Conservation (phyloP, 2,888 invertebrate species). For the Sturmia bella region DNA sequence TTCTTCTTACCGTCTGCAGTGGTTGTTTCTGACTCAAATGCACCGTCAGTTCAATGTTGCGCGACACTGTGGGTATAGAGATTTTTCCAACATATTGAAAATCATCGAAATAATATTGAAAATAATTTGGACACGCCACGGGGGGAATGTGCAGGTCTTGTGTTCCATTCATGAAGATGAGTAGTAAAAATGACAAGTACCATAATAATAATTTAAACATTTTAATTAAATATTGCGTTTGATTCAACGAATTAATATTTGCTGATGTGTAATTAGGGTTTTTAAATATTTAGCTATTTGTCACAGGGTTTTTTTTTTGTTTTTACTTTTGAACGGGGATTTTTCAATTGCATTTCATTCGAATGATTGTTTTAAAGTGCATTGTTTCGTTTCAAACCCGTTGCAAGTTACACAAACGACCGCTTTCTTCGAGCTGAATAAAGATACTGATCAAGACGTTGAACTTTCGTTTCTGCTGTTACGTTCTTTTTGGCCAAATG, state of each 20-base stretch:
- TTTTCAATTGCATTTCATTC: not conserved
- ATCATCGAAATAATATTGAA: conserved; percentile 71
- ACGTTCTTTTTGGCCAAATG: not conserved
- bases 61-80: conserved; percentile 68
- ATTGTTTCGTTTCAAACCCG: not conserved
- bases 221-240: conserved; percentile 5
- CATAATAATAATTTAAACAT: conserved; percentile 17
- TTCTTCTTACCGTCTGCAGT: conserved; percentile 71
- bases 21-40: conserved; percentile 74
- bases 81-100: conserved; percentile 72
- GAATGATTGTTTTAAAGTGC: not conserved
- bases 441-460: conserved; percentile 37
- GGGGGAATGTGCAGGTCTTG: conserved; percentile 71
- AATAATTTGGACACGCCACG: conserved; percentile 74
- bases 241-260: not conserved
- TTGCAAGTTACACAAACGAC: not conserved
- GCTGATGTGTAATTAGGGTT: not conserved
- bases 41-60: conserved; percentile 55
- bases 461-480: not conserved
- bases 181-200: conserved; percentile 28
- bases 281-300: not conserved
- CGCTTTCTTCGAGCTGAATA: conserved; percentile 21
- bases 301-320: conserved; percentile 5
- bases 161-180: conserved; percentile 9
- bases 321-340: not conserved